Conservation (phyloP, 2,888 invertebrate genomes). For the Pyralis farinalis region DNA sequence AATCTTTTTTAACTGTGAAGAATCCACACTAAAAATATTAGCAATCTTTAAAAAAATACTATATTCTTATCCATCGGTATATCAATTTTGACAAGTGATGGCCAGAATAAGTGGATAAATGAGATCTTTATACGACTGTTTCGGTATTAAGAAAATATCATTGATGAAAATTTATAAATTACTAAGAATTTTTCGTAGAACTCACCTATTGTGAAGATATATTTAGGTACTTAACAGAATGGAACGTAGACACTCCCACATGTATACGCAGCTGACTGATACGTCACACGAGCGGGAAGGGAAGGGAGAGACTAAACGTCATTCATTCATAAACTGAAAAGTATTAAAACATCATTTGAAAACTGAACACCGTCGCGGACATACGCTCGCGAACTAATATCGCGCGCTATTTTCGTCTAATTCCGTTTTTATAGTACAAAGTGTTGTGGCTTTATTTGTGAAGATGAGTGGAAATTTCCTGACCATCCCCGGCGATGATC, state of each 20-base stretch:
- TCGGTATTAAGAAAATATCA: background rate
- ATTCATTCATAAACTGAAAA: constrained; percentile 69
- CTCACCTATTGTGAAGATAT: constrained; percentile 37
- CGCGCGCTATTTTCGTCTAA: constrained; percentile 35
- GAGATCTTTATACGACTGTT: no score
- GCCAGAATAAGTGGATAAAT: no score
- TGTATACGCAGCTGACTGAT: constrained; percentile 28
- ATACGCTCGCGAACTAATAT: constrained; percentile 41
- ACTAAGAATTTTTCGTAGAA: constrained; percentile 23
- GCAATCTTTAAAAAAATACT: no score
- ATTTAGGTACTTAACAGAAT: constrained; percentile 50
- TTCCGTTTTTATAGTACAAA: constrained; percentile 30
- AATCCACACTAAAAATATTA: no score
- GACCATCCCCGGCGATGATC: constrained; percentile 68
- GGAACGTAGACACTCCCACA: constrained; percentile 59
- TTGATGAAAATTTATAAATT: constrained; percentile 1
- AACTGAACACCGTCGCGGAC: constrained; percentile 52
- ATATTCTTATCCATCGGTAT: no score
- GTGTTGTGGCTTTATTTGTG: constrained; percentile 36
- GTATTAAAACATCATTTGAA: constrained; percentile 51
- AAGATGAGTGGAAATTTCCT: constrained; percentile 76
- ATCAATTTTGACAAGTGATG: no score
- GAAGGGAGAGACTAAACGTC: constrained; percentile 62
- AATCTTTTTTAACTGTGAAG: no score
- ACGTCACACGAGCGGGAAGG: constrained; percentile 40